Evolutionary conservation across 2,113 vertebrate genomes (phyloP).

Genomic region (Machaerirhynchus nigripectus): DNA sequence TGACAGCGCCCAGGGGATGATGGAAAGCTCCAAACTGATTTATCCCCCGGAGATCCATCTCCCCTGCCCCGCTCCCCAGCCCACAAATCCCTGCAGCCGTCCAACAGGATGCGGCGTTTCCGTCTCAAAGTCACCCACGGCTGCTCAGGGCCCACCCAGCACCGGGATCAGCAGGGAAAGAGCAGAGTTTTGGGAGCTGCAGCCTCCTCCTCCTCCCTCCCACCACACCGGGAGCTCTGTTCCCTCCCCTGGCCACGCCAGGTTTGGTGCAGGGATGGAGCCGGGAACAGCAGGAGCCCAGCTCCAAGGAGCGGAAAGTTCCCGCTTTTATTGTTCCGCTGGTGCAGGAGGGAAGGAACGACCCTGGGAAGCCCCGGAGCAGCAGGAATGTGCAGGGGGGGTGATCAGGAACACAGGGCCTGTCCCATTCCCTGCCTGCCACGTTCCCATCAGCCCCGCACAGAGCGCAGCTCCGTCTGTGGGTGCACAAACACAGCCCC

Average conservation of each 20-base stretch:
- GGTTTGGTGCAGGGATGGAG: not conserved
- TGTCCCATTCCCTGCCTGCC: not conserved
- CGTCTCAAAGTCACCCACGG: not conserved
- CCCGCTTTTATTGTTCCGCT: not conserved
- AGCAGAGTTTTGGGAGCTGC: not conserved
- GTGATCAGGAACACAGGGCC: not conserved
- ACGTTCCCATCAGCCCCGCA: not conserved
- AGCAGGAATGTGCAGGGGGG: not conserved
- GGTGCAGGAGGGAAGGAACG: not conserved
- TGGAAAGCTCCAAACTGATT: not conserved
- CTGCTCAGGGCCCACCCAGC: not conserved
- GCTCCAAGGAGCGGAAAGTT: not conserved
- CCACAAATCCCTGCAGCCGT: not conserved
- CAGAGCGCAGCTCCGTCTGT: not conserved
- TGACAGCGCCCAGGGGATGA: not conserved
- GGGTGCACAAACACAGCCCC: rapidly evolving
- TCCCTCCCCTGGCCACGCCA: rapidly evolving
- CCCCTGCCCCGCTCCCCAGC: not conserved
- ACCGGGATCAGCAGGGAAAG: not conserved
- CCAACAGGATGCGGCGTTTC: not conserved
- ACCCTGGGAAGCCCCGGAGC: not conserved
- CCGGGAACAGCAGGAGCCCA: not conserved
- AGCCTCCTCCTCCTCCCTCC: not conserved
- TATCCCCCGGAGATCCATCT: not conserved
- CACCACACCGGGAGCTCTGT: not conserved